Conservation (phyloP, 2,797 vertebrate genomes). For the Salmo trutta region DNA sequence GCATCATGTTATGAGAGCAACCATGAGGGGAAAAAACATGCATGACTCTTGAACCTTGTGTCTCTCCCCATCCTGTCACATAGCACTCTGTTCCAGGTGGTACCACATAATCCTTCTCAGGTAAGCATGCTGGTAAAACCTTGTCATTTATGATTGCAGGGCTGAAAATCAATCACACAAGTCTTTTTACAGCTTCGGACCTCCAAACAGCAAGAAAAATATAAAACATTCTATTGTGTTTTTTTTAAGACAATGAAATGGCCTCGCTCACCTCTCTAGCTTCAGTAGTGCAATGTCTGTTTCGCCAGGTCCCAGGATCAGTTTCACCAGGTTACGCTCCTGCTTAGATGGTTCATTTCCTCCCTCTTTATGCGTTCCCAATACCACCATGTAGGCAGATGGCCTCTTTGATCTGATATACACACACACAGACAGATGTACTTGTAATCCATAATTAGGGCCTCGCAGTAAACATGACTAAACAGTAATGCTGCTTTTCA, state of each 20-base stretch:
- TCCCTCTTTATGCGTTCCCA: conserved; percentile 79
- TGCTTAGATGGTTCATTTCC: conserved; percentile 75
- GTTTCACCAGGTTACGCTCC: conserved; percentile 65
- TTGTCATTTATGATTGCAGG: conserved; percentile 81
- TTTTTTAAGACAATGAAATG: neutral
- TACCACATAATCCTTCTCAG: conserved; percentile 79
- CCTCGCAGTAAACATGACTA: neutral
- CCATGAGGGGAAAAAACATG: neutral
- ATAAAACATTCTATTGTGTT: neutral
- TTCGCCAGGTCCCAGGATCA: conserved; percentile 71
- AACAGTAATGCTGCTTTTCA: neutral
- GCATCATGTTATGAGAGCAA: neutral
- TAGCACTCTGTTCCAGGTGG: conserved; percentile 85
- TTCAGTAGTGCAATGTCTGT: conserved; percentile 89
- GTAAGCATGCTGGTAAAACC: conserved; percentile 85
- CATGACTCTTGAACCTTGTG: conserved; percentile 74
- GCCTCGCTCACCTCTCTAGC: conserved; percentile 5
- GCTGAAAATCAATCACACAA: conserved; percentile 59
- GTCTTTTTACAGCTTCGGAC: neutral
- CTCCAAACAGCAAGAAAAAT: neutral
- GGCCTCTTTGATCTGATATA: conserved; percentile 68
- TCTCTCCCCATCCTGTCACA: conserved; percentile 94
- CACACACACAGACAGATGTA: neutral
- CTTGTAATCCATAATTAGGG: neutral
- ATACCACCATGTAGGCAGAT: conserved; percentile 73